Evolutionary conservation across 2,113 vertebrate genomes (phyloP).

Genomic region (Epinephelus fuscoguttatus): DNA sequence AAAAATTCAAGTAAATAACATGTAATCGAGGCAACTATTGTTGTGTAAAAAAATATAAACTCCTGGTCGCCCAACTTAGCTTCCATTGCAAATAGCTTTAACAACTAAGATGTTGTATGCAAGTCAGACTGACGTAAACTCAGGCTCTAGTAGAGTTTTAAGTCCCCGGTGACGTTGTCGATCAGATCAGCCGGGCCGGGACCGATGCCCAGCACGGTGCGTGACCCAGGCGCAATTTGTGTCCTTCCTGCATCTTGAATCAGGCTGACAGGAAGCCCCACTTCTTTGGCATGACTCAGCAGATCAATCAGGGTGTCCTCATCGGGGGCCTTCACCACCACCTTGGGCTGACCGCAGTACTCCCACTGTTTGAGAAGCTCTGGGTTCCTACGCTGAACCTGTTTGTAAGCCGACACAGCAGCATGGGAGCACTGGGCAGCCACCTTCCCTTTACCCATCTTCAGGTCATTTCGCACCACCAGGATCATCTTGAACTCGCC

Average conservation of each 20-base stretch:
- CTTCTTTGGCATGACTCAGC: slow-evolving; percentile 86
- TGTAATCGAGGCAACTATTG: neutral
- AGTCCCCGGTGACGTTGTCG: slow-evolving; percentile 92
- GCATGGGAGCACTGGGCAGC: slow-evolving; percentile 96
- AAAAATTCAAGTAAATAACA: neutral
- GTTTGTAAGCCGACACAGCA: slow-evolving; percentile 94
- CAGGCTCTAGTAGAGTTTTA: slow-evolving; percentile 90
- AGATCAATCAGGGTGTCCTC: slow-evolving; percentile 90
- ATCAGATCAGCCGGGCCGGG: slow-evolving; percentile 91
- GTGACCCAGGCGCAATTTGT: slow-evolving; percentile 94
- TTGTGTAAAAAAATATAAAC: slow-evolving; percentile 40
- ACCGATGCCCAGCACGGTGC: slow-evolving; percentile 93
- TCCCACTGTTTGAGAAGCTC: slow-evolving; percentile 95
- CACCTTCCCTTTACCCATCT: slow-evolving; percentile 98
- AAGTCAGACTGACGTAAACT: neutral
- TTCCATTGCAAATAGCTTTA: neutral
- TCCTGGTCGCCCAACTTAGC: neutral
- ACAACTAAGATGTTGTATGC: neutral
- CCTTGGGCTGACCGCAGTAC: slow-evolving; percentile 95
- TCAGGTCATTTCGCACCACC: slow-evolving; percentile 93
- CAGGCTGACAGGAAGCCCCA: slow-evolving; percentile 92
- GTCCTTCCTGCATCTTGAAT: slow-evolving; percentile 97
- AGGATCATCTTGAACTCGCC: slow-evolving; percentile 97
- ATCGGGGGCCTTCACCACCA: slow-evolving; percentile 93
- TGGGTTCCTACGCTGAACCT: slow-evolving; percentile 89